phyloP scores from a whole-genome alignment of 2,888 invertebrate species.

The Didymodactylos carnosus region DNA sequence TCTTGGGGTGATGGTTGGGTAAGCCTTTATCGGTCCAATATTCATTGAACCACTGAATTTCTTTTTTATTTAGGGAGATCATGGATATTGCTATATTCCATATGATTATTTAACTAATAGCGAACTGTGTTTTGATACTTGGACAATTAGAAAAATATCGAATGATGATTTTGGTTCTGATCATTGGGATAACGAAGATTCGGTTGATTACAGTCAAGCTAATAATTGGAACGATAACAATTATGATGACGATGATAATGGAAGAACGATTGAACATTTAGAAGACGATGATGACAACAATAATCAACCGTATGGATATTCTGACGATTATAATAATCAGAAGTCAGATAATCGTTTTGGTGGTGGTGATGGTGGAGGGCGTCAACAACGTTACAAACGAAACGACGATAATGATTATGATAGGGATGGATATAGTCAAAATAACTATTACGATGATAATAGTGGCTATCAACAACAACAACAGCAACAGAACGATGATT shows the following conservation, averaged over 20 bases:
- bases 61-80: background rate
- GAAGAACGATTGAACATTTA: background rate
- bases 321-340: background rate
- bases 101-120: background rate
- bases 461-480: background rate
- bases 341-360: background rate
- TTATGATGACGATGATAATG: background rate
- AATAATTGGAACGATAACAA: too few relatives aligned
- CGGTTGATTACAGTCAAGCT: background rate
- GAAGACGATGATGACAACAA: background rate
- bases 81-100: background rate
- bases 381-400: background rate
- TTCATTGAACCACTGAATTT: background rate
- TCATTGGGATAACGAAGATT: background rate
- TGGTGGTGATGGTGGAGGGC: background rate
- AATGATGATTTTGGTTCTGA: background rate
- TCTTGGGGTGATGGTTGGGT: background rate
- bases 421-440: background rate
- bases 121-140: background rate
- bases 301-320: background rate
- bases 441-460: background rate
- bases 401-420: background rate
- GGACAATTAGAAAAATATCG: background rate
- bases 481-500: too few relatives aligned
- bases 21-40: background rate